phyloP scores from a whole-genome alignment of 1,140 invertebrate species.

The Drosophila baimaii region DNA sequence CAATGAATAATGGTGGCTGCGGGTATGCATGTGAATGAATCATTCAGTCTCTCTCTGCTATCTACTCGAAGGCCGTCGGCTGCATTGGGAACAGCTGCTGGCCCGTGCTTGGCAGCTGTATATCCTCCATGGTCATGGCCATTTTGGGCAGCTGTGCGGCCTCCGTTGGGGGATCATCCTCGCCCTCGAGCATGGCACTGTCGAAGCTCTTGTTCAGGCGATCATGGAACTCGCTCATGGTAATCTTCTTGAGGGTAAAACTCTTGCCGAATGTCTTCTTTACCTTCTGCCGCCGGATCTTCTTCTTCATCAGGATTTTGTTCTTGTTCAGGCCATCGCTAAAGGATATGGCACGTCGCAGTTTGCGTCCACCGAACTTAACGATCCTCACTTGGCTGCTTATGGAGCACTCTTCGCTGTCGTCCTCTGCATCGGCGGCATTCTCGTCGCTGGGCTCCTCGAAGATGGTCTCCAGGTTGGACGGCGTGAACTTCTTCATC shows the following conservation, averaged over 20 bases:
- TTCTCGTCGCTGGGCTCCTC: constrained; percentile 74
- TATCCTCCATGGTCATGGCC: constrained; percentile 63
- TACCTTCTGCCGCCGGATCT: constrained; percentile 66
- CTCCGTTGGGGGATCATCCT: constrained; percentile 37
- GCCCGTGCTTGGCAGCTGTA: constrained; percentile 50
- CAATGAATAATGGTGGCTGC: constrained; percentile 15
- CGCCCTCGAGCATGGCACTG: constrained; percentile 68
- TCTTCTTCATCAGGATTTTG: constrained; percentile 69
- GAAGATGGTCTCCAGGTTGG: constrained; percentile 79
- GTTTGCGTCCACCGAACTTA: constrained; percentile 64
- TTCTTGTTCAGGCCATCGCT: constrained; percentile 77
- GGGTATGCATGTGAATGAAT: background rate
- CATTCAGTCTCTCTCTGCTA: constrained; percentile 35
- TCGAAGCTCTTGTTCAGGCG: constrained; percentile 76
- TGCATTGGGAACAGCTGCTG: constrained; percentile 22
- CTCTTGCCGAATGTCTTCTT: constrained; percentile 79
- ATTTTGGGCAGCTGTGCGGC: constrained; percentile 2
- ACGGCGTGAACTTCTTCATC: constrained; percentile 72
- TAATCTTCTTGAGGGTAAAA: constrained; percentile 68
- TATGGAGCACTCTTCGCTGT: constrained; percentile 60
- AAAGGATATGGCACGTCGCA: constrained; percentile 67
- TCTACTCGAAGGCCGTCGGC: constrained; percentile 46
- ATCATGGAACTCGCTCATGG: constrained; percentile 75
- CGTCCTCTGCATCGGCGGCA: constrained; percentile 67
- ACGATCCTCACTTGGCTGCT: constrained; percentile 65